Evolutionary conservation across 1,140 invertebrate genomes (phyloP).

Genomic region (Xylocopa sonorina): DNA sequence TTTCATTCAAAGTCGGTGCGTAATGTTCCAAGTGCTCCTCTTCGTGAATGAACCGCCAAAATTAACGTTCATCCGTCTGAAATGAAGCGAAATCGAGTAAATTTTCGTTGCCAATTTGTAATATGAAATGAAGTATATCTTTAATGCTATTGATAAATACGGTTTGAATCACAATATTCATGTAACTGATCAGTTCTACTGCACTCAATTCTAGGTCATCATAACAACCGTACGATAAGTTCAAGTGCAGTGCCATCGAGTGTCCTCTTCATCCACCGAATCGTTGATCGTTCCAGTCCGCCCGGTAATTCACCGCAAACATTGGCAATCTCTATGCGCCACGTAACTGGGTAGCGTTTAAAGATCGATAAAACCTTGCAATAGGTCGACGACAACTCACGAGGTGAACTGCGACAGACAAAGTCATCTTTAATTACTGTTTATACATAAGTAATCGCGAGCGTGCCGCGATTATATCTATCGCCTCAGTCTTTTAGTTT

Average conservation of each 20-base stretch:
- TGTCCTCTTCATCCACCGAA: background rate
- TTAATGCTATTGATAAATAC: too few relatives aligned
- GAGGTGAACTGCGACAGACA: background rate
- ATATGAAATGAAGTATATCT: too few relatives aligned
- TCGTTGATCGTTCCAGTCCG: slow-evolving; percentile 17
- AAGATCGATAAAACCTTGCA: slow-evolving; percentile 32
- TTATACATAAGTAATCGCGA: slow-evolving; percentile 16
- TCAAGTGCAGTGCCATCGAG: slow-evolving; percentile 30
- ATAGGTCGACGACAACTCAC: slow-evolving; percentile 13
- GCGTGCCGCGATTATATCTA: background rate
- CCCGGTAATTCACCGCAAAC: background rate
- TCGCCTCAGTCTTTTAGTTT: background rate
- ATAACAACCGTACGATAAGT: background rate
- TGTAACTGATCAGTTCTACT: background rate
- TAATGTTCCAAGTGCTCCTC: slow-evolving; percentile 15
- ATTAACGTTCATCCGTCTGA: slow-evolving; percentile 2
- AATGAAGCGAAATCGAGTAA: background rate
- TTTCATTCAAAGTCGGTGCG: slow-evolving; percentile 24
- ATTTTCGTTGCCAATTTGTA: too few relatives aligned
- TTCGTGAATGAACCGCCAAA: slow-evolving; percentile 13
- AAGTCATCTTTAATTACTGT: slow-evolving; percentile 10
- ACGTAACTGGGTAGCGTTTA: background rate
- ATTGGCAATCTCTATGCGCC: background rate
- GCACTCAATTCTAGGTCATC: too few relatives aligned
- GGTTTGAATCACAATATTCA: background rate